Evolutionary conservation across 2,888 invertebrate species (phyloP), one percentile per base, ranked within the genome.

Genomic region (Exocentrus adspersus): DNA sequence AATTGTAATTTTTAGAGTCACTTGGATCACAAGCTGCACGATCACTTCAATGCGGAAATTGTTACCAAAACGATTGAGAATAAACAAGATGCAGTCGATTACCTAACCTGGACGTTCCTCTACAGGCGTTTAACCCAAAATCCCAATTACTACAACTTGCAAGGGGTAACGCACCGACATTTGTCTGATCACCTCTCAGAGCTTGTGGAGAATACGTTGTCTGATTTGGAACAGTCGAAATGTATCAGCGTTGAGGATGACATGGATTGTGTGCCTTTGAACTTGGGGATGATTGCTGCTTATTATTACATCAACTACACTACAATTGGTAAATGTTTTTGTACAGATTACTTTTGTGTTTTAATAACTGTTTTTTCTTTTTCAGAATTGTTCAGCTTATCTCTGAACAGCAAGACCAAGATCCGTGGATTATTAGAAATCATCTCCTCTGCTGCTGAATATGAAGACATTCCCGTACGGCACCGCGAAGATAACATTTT

Each of bases 291-390:
- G 98, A 99, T 99, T 81, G 98, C 99, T 0, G 97, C 98, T 0
- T 99, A 99, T 84, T 99, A 99, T 83, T 99, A 99, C 84, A 99
- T 99, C 77, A 98, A 98, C 83, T 99, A 99, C 77, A 97, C 98
- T 0, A 99, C 99, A 0, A 99, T 99, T 62, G 94, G 94, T 94
- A 78, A 82, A 83, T 78, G 19, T 14, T 42, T 42, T n/a, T n/a
- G n/a, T n/a, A n/a, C n/a, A n/a, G n/a, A n/a, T n/a, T n/a, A n/a
- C n/a, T n/a, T n/a, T n/a, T n/a, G n/a, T n/a, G n/a, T n/a, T n/a
- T n/a, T n/a, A n/a, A n/a, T n/a, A n/a, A n/a, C n/a, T n/a, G n/a
- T n/a, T n/a, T n/a, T n/a, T n/a, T n/a, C n/a, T 14, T 14, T 17
- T 48, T 67, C 85, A 94, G 99, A 99, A 82, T 85, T 99, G 74